These are phyloP conservation scores for Lagocephalus sceleratus DNA, from an alignment of 2,797 vertebrate species.

Conservation along the genomic window DNA sequence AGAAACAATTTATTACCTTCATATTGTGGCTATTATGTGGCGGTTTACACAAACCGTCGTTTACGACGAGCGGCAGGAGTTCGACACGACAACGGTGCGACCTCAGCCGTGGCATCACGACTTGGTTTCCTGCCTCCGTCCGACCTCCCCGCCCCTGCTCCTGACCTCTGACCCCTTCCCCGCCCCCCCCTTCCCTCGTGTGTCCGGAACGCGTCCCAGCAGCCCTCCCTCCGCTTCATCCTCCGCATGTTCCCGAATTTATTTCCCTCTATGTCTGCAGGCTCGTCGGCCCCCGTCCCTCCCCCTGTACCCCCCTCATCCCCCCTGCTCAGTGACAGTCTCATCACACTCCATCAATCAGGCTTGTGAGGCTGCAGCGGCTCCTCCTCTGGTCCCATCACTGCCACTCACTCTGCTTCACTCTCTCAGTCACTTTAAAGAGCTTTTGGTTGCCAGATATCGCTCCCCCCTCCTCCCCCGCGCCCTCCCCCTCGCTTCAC, in stretches of 20 bases:
- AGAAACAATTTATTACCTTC: conserved; percentile 31
- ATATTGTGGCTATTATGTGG: not conserved
- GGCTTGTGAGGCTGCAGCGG: conserved; percentile 59
- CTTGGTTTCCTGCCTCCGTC: not conserved
- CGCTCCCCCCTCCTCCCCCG: conserved; percentile 29
- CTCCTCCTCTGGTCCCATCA: conserved; percentile 68
- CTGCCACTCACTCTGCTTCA: conserved; percentile 67
- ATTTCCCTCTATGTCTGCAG: conserved; percentile 66
- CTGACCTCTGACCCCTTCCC: not conserved
- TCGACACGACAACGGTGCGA: not conserved
- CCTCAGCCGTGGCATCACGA: no score
- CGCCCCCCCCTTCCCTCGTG: conserved; percentile 42
- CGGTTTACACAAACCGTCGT: not conserved
- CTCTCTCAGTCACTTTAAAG: conserved; percentile 67
- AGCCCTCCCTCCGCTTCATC: conserved; percentile 63
- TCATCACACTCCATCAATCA: conserved; percentile 80
- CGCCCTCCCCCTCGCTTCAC: conserved; percentile 1
- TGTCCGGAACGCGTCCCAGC: conserved; percentile 59
- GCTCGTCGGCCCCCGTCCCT: conserved; percentile 57
- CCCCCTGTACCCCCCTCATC: conserved; percentile 50
- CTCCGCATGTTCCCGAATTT: conserved; percentile 71
- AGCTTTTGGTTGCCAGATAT: conserved; percentile 71
- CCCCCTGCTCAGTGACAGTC: conserved; percentile 73
- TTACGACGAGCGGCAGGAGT: not conserved
- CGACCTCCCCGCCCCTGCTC: conserved; percentile 29